A percentile compares a stretch with the other conserved stretches of the same genome.
phyloP scores from a whole-genome alignment of 1,140 invertebrate genomes.

The Thereuonema tuberculata region DNA sequence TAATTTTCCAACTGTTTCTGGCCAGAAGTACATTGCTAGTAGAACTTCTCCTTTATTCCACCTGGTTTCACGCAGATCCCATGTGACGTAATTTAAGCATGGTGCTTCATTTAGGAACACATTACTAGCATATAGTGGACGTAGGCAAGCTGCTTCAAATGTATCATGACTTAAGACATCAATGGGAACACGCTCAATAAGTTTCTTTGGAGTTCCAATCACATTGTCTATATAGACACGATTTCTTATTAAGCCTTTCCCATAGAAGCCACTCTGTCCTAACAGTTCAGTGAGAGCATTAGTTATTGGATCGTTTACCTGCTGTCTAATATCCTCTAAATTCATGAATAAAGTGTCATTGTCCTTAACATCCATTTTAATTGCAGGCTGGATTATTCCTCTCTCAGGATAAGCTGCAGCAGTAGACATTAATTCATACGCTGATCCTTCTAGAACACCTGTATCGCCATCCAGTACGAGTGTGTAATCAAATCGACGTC shows the following conservation, averaged over 20 bases:
- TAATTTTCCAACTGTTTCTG: constrained; percentile 21
- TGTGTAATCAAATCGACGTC: constrained; percentile 26
- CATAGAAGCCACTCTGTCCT: constrained; percentile 26
- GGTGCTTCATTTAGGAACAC: constrained; percentile 24
- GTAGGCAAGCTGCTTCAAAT: constrained; percentile 26
- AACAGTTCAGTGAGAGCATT: constrained; percentile 25
- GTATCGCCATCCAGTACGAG: constrained; percentile 27
- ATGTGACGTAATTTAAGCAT: constrained; percentile 25
- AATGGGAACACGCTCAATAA: constrained; percentile 27
- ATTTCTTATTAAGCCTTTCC: constrained; percentile 27
- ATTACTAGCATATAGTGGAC: constrained; percentile 23
- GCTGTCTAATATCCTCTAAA: constrained; percentile 24
- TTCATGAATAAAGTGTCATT: constrained; percentile 27
- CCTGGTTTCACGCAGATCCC: constrained; percentile 26
- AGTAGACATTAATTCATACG: constrained; percentile 22
- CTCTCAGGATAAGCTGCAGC: constrained; percentile 27
- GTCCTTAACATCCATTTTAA: constrained; percentile 22
- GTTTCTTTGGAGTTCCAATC: constrained; percentile 22
- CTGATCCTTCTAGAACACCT: constrained; percentile 20
- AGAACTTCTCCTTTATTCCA: constrained; percentile 28
- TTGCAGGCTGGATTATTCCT: constrained; percentile 27
- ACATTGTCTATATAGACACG: constrained; percentile 26
- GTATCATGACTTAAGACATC: constrained; percentile 30
- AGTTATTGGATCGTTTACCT: constrained; percentile 26
- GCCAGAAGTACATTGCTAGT: constrained; percentile 27